These are phyloP conservation scores for Galagoides demidoff DNA, from an alignment of 2,797 vertebrate genomes.

Conservation along the genomic window DNA sequence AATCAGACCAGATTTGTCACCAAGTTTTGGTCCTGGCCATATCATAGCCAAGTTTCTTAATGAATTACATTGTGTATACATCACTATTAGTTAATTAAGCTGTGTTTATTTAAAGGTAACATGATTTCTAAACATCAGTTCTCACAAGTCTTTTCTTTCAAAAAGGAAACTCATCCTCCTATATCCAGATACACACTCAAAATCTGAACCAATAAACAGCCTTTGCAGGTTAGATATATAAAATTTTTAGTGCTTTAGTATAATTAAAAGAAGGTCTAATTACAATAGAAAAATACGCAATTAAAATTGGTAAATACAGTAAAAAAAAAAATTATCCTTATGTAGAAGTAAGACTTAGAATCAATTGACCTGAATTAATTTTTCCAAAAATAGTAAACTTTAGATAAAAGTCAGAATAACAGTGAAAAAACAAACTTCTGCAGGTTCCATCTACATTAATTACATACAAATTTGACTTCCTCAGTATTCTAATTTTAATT, in stretches of 20 bases:
- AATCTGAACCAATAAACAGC: background rate
- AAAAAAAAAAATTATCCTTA: background rate
- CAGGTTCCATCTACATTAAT: background rate
- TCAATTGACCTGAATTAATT: background rate
- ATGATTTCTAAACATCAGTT: background rate
- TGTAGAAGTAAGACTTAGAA: background rate
- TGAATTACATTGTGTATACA: background rate
- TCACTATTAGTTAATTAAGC: background rate
- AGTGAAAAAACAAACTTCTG: background rate
- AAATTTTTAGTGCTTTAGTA: background rate
- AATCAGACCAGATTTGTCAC: conserved; percentile 40
- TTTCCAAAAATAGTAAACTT: background rate
- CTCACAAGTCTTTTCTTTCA: too few relatives aligned
- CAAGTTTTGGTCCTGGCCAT: background rate
- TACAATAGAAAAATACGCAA: background rate
- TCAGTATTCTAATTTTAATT: background rate
- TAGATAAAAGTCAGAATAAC: background rate
- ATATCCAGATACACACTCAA: background rate
- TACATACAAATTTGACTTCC: background rate
- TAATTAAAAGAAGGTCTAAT: background rate
- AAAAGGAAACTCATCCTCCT: background rate
- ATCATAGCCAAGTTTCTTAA: background rate
- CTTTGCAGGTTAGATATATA: background rate
- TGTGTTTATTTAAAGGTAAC: background rate
- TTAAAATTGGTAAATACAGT: background rate